Conservation (phyloP, 2,888 invertebrate genomes). For the Resseliella maxima region DNA sequence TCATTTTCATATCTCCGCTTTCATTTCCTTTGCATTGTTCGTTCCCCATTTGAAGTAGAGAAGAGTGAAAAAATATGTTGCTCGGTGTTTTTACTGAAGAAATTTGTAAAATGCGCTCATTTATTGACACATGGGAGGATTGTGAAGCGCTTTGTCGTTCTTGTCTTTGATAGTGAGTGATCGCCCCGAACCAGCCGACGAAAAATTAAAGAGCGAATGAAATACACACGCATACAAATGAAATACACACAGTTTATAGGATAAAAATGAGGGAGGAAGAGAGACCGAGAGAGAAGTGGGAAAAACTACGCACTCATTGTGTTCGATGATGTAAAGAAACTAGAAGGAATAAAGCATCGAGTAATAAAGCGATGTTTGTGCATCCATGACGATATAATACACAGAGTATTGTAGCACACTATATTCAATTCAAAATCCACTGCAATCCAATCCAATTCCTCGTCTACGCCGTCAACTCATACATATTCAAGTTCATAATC, state of each 20-base stretch:
- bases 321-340: not conserved
- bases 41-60: no score
- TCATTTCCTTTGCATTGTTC: slow-evolving; percentile 32
- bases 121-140: slow-evolving; percentile 40
- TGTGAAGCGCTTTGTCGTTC: slow-evolving; percentile 1
- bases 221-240: not conserved
- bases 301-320: not conserved
- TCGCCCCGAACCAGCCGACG: not conserved
- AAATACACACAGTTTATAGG: not conserved
- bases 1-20: slow-evolving; percentile 38
- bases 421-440: not conserved
- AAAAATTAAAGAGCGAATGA: not conserved
- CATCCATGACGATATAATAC: slow-evolving; percentile 5
- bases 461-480: not conserved
- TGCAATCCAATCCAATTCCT: slow-evolving; percentile 28
- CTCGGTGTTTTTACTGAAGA: not conserved
- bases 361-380: not conserved
- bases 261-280: not conserved
- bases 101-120: not conserved
- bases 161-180: not conserved
- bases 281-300: not conserved
- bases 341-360: not conserved
- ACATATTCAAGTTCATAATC: slow-evolving; percentile 41
- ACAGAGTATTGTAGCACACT: not conserved
- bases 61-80: not conserved